phyloP scores from a whole-genome alignment of 2,797 vertebrate genomes.

The Pseudopleuronectes americanus region DNA sequence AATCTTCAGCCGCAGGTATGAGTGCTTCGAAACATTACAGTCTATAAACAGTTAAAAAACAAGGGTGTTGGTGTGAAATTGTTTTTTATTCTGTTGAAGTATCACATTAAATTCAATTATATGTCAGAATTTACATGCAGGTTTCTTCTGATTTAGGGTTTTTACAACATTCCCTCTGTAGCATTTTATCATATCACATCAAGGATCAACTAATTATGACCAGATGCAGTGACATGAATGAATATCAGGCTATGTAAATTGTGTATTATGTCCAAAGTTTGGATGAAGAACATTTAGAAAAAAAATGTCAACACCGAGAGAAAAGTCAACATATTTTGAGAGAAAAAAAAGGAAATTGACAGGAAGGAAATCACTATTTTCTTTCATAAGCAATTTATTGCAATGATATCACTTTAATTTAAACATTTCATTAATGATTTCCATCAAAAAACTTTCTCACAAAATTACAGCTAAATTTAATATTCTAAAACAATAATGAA shows the following conservation, averaged over 20 bases:
- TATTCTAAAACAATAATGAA: not conserved
- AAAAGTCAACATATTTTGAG: too few relatives aligned
- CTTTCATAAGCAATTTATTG: not conserved
- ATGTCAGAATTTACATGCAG: conserved; percentile 28
- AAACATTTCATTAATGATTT: not conserved
- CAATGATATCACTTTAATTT: not conserved
- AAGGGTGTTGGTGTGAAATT: not conserved
- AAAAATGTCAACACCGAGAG: not conserved
- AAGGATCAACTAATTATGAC: not conserved
- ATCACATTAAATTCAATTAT: conserved; percentile 16
- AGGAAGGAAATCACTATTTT: not conserved
- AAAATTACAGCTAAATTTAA: not conserved
- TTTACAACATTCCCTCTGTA: conserved; percentile 21
- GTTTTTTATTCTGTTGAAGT: conserved; percentile 40
- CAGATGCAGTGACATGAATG: conserved; percentile 5
- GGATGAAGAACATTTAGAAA: not conserved
- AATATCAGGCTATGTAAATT: conserved; percentile 1
- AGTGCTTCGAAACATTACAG: not conserved
- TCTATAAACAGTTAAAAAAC: not conserved
- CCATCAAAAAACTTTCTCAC: not conserved
- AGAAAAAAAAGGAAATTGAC: not conserved
- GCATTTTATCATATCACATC: not conserved
- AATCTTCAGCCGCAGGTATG: not conserved
- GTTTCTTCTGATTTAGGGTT: conserved; percentile 29
- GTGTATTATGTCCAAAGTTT: not conserved